Evolutionary conservation across 2,888 invertebrate species (phyloP).

Genomic region (Acleris laterana): DNA sequence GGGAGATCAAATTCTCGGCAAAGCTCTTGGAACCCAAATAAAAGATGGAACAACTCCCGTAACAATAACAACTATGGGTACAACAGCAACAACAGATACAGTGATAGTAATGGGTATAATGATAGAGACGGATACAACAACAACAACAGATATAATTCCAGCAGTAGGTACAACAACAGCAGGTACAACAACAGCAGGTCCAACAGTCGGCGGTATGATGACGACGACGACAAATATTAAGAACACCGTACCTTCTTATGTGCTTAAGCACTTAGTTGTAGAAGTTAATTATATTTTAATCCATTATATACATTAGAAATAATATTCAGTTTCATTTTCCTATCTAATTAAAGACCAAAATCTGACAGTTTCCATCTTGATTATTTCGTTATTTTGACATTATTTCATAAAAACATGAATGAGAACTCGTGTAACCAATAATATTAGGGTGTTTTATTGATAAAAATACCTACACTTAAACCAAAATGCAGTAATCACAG

Average conservation of each 20-base stretch:
- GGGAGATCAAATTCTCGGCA: slow-evolving; percentile 50
- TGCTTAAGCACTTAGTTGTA: too few relatives aligned
- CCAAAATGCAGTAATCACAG: too few relatives aligned
- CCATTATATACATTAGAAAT: background rate
- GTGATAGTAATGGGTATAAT: slow-evolving; percentile 15
- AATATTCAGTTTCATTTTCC: background rate
- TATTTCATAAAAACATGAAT: too few relatives aligned
- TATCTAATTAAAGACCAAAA: too few relatives aligned
- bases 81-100: slow-evolving; percentile 38
- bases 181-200: slow-evolving; percentile 37
- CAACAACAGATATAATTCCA: slow-evolving; percentile 33
- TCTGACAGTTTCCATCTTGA: too few relatives aligned
- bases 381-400: too few relatives aligned
- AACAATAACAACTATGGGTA: slow-evolving; percentile 40
- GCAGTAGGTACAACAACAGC: slow-evolving; percentile 24
- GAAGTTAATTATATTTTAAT: too few relatives aligned
- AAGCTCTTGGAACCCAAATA: slow-evolving; percentile 44
- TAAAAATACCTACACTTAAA: too few relatives aligned
- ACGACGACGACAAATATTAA: slow-evolving; percentile 28
- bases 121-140: slow-evolving; percentile 31
- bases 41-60: slow-evolving; percentile 48
- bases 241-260: background rate
- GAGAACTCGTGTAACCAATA: too few relatives aligned
- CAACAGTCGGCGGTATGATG: slow-evolving; percentile 26
- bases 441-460: too few relatives aligned